Conservation (phyloP, 1,140 invertebrate genomes). For the Drosophila parabipectinata region DNA sequence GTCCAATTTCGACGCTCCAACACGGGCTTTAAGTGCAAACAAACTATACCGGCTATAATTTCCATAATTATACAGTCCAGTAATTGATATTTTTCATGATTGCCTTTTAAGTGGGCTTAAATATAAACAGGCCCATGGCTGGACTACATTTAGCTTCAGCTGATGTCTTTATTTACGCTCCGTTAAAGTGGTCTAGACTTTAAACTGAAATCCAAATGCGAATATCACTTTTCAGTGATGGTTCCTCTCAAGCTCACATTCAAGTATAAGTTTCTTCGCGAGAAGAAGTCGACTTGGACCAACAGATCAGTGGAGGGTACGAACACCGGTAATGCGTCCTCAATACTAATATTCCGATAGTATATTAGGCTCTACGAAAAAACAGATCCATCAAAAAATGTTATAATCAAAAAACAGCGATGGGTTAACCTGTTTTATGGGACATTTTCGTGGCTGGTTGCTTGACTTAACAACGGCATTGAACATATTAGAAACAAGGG, state of each 20-base stretch:
- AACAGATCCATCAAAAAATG: not conserved
- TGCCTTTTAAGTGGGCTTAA: conserved; percentile 38
- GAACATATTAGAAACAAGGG: conserved; percentile 40
- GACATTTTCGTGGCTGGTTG: conserved; percentile 45
- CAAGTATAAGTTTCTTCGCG: conserved; percentile 26
- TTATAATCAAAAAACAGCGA: no score
- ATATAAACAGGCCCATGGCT: not conserved
- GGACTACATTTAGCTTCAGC: not conserved
- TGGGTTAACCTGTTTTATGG: conserved; percentile 31
- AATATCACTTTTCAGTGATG: conserved; percentile 13
- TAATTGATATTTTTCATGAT: conserved; percentile 39
- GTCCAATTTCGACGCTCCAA: not conserved
- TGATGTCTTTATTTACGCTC: conserved; percentile 25
- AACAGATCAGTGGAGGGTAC: conserved; percentile 35
- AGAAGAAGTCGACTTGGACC: conserved; percentile 26
- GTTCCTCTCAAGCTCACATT: conserved; percentile 36
- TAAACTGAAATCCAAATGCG: not conserved
- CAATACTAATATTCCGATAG: conserved; percentile 50
- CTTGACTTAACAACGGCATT: conserved; percentile 35
- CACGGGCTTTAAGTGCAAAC: conserved; percentile 15
- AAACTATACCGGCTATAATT: not conserved
- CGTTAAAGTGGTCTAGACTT: not conserved
- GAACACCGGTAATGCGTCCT: conserved; percentile 41
- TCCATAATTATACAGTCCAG: conserved; percentile 15
- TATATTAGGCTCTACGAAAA: conserved; percentile 36